Base-by-base conservation (phyloP, 1,140 invertebrate genomes). In the Trichoplusia ni region DNA sequence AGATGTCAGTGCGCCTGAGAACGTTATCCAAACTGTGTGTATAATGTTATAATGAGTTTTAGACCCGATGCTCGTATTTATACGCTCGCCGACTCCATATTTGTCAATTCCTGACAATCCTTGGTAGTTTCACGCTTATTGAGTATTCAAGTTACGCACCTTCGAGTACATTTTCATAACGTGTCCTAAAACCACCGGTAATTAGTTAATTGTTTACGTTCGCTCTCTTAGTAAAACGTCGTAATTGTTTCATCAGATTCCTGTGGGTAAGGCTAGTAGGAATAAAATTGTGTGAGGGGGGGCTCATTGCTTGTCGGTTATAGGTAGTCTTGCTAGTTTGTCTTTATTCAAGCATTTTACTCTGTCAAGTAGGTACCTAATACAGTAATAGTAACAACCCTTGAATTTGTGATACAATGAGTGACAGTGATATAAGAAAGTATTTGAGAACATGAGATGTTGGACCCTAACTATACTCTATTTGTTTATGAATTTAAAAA, bases 121-220 rank as follows among this genome's bases (percentile, higher is more conserved):
- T 84, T 82, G 73, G 63, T 58, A 59, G 72, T 71, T 81, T 85
- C 80, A 89, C 86, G 86, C 83, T 87, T 64, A 85, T 86, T 89
- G 76, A 74, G 44, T 82, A 89, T 87, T 86, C 79, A 71, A 61
- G 49, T 65, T 77, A 67, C 74, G 73, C 38, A 40, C 27, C 51
- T 68, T 33, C 21, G 33, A 49, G 29, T 27, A 59, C 19, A 61
- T 88, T 88, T 86, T 89, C 80, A 77, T 85, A 85, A 86, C 73
- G 23, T 66, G 71, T 74, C 71, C 69, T 75, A 74, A 78, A 75
- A 69, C 67, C 54, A 35, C 29, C 64, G 51, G 51, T 62, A 72
- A 72, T 72, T 75, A 61, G 58, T 47, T 66, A 73, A 71, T 69
- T 69, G 61, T 23, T 42, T 46, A 11, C 25, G 23, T 23, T 21